These are phyloP conservation scores for Phengaris alcon DNA, from an alignment of 2,888 invertebrate species.

Conservation along the genomic window DNA sequence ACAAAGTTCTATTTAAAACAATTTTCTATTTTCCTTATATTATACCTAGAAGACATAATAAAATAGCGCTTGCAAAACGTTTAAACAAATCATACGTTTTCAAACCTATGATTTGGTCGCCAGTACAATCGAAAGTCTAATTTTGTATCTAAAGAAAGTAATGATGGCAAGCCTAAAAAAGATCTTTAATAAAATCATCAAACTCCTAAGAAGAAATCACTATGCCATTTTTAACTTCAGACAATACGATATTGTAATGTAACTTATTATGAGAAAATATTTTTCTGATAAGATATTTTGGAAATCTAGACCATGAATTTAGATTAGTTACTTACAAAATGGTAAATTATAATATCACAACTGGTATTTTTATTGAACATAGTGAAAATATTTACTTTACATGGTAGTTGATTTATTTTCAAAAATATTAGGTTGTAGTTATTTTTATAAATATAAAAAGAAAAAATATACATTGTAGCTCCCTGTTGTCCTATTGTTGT, in stretches of 20 bases:
- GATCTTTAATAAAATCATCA: background rate
- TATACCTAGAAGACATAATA: background rate
- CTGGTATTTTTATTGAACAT: background rate
- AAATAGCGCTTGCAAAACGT: background rate
- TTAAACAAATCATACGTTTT: background rate
- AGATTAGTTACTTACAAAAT: background rate
- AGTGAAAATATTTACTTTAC: background rate
- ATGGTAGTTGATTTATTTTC: background rate
- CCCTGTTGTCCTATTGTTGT: background rate
- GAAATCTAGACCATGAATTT: too few species aligned
- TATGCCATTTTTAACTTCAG: background rate
- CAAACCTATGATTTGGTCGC: background rate
- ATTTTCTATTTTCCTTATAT: background rate
- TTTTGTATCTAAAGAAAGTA: background rate
- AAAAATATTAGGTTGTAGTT: background rate
- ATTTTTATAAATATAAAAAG: background rate
- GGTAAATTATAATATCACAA: background rate
- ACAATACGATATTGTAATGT: background rate
- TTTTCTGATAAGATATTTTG: too few species aligned
- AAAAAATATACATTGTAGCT: background rate
- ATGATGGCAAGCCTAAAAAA: background rate
- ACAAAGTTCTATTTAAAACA: background rate
- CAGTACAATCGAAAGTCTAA: background rate
- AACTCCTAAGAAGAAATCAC: background rate
- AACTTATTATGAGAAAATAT: too few species aligned